Base-by-base conservation (phyloP, 2,888 invertebrate species). In the Ormyrus nitidulus region DNA sequence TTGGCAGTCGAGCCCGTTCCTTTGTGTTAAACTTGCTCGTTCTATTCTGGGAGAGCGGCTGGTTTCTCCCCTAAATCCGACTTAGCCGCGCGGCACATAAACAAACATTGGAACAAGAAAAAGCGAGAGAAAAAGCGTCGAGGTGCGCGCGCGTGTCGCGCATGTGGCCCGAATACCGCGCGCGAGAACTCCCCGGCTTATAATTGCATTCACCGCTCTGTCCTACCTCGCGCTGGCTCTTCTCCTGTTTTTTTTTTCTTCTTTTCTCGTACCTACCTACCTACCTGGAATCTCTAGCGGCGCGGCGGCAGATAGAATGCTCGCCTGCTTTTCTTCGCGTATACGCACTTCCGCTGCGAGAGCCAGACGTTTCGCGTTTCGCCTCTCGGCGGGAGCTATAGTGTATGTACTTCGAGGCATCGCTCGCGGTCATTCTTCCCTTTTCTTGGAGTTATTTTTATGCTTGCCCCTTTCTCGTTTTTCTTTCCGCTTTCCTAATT, bases 311-410 rank as follows among this genome's bases (percentile, higher is more conserved):
- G 34, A 34, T 34, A 34, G 34, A 34, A 34, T 19, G 59, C 70
- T 44, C 56, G 11, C 51, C 49, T 48, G 49, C 49, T 71, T 51
- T 71, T 49, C 19, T 44, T 71, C 51, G 4, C 2, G 44, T 44
- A 51, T 66, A 68, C 68, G 68, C 61, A 75, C 53, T 75, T 75
- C 75, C 75, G 75, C 59, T 44, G 51, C 59, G n/a, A 8, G n/a
- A 8, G 62, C 56, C 49, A 61, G 58, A 58, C 58, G 51, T 75
- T 75, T 61, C 66, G 66, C 66, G 56, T 51, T 73, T 46, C 54
- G 13, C 53, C 53, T 64, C 54, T 6, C 59, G 2, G 11, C 44
- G 19, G 10, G 34, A 34, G 34, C 34, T 34, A 34, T 34, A 34
- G 8, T 49, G 49, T 2, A n/a, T 48, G 13, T 64, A 64, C 13